A percentile compares a stretch with the other conserved stretches of the same genome.
Evolutionary conservation across 1,140 invertebrate species (phyloP).

Genomic region (Batillaria attramentaria): DNA sequence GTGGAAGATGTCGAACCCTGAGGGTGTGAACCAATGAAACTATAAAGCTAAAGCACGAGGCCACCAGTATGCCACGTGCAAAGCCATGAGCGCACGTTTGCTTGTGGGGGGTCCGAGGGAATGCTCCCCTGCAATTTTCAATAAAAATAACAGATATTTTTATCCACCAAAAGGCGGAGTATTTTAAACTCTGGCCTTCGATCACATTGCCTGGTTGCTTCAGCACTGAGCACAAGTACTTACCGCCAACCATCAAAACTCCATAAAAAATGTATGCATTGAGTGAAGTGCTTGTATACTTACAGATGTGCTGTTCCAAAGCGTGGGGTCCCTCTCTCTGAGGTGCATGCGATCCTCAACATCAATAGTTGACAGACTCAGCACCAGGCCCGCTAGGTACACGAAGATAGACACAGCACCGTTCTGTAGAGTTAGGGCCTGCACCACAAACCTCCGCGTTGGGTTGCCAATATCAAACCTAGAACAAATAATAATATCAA

Average conservation of each 20-base stretch:
- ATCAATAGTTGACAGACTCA: conserved; percentile 47
- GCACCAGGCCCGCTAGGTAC: conserved; percentile 51
- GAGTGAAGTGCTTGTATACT: conserved; percentile 6
- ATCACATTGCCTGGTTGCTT: no score
- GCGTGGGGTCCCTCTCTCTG: conserved; percentile 33
- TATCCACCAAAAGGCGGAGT: not conserved
- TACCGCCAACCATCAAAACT: no score
- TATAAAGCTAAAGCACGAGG: no score
- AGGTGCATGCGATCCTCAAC: conserved; percentile 57
- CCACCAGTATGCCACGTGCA: no score
- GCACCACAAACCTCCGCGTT: conserved; percentile 51
- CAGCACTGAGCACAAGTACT: no score
- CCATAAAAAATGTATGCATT: no score
- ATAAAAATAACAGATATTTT: no score
- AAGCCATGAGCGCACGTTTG: no score
- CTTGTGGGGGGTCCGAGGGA: no score
- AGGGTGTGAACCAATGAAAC: no score
- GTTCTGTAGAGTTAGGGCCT: conserved; percentile 57
- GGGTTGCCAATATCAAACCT: conserved; percentile 60
- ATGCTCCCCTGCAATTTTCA: not conserved
- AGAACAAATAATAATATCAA: conserved; percentile 31
- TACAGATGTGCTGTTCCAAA: conserved; percentile 43
- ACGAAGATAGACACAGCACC: conserved; percentile 59
- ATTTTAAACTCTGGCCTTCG: not conserved
- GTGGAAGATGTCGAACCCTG: no score